These are phyloP conservation scores for Halocynthia roretzi DNA, from an alignment of 23 tunicate species.

Conservation along the genomic window DNA sequence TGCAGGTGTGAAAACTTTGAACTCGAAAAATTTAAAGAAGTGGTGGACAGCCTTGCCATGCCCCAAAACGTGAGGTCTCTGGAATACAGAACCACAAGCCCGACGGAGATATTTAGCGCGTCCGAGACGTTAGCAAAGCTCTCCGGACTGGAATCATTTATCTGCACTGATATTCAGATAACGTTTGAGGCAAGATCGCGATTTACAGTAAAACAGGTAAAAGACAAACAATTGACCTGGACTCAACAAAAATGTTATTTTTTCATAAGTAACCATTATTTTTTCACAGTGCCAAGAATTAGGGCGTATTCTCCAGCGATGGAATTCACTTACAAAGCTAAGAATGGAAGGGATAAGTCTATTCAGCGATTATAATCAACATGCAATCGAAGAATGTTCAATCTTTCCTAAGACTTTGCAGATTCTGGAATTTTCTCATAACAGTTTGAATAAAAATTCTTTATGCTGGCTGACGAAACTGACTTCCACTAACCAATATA, in stretches of 20 bases:
- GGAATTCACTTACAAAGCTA: slow-evolving; percentile 23
- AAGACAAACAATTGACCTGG: background rate
- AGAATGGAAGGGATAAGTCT: slow-evolving; percentile 23
- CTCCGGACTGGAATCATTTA: slow-evolving; percentile 23
- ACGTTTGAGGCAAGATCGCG: background rate
- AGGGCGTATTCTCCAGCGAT: background rate
- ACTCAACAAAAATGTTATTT: background rate
- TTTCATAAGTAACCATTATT: background rate
- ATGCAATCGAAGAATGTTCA: background rate
- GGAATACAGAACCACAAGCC: slow-evolving; percentile 18
- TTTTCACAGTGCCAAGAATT: background rate
- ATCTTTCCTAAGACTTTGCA: slow-evolving; percentile 5
- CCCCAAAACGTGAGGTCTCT: slow-evolving; percentile 21
- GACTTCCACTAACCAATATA: background rate
- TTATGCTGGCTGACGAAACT: slow-evolving; percentile 12
- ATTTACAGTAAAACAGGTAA: slow-evolving; percentile 23
- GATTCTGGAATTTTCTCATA: slow-evolving; percentile 28
- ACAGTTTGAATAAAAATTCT: slow-evolving; percentile 19
- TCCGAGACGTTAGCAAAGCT: slow-evolving; percentile 1
- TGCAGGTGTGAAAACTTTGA: slow-evolving; percentile 32
- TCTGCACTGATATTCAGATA: slow-evolving; percentile 11
- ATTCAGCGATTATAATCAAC: background rate
- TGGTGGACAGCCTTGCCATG: slow-evolving; percentile 10
- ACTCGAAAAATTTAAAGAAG: background rate
- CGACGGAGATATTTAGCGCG: slow-evolving; percentile 9